A percentile compares a stretch with the other conserved stretches of the same genome.
phyloP scores from a whole-genome alignment of 2,797 vertebrate species.

The Rhynchonycteris naso region DNA sequence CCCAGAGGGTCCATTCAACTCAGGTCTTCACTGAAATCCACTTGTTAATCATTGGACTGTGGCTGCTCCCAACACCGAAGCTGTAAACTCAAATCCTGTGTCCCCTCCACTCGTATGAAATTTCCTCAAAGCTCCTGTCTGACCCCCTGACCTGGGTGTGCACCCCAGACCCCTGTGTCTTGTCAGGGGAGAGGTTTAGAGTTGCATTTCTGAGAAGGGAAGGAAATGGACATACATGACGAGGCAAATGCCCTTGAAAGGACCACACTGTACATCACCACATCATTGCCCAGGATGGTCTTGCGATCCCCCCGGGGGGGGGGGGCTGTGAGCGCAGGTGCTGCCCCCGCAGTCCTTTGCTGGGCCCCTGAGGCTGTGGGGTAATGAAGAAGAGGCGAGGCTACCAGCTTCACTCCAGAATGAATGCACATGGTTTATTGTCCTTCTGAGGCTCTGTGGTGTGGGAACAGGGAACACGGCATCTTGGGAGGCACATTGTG shows the following conservation, averaged over 20 bases:
- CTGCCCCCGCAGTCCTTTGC: rapidly evolving
- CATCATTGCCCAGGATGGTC: too few relatives aligned
- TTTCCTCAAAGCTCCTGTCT: background rate
- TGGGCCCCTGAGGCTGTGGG: background rate
- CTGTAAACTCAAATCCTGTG: rapidly evolving
- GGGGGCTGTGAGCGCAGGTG: background rate
- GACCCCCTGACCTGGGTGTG: background rate
- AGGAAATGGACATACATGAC: rapidly evolving
- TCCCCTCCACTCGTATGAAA: too few relatives aligned
- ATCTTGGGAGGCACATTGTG: rapidly evolving
- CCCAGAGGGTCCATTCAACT: background rate
- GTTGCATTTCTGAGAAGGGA: background rate
- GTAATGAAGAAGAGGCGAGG: background rate
- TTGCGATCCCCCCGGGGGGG: background rate
- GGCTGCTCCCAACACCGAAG: background rate
- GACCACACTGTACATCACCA: background rate
- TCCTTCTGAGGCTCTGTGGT: background rate
- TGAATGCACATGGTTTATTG: background rate
- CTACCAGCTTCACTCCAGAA: background rate
- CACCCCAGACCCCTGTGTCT: background rate
- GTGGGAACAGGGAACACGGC: background rate
- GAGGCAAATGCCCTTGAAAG: background rate
- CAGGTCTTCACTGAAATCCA: rapidly evolving
- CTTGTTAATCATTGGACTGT: rapidly evolving
- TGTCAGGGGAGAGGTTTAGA: background rate